A percentile compares a stretch with the other conserved stretches of the same genome.
These are phyloP conservation scores for Drosophila albomicans DNA, from an alignment of 1,140 invertebrate species.

Conservation along the genomic window DNA sequence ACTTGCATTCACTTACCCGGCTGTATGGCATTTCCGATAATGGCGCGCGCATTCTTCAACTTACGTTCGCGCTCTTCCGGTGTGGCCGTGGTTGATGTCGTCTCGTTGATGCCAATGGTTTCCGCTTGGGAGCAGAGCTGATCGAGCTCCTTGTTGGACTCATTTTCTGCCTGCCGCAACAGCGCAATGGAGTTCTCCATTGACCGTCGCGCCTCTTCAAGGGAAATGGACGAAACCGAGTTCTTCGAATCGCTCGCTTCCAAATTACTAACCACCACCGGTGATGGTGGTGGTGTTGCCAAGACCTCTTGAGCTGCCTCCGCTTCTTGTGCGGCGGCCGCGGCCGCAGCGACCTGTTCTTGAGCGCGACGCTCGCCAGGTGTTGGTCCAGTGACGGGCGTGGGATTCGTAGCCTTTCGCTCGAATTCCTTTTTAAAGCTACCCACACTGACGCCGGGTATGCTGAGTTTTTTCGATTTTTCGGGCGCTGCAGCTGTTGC, in stretches of 20 bases:
- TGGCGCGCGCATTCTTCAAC: constrained; percentile 86
- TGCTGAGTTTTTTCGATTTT: constrained; percentile 91
- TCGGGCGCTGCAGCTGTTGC: constrained; percentile 78
- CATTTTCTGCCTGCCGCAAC: constrained; percentile 84
- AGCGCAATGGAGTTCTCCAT: constrained; percentile 85
- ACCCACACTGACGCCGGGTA: constrained; percentile 92
- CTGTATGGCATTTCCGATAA: constrained; percentile 87
- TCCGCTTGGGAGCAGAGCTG: constrained; percentile 83
- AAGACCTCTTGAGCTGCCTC: constrained; percentile 62
- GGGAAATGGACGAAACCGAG: constrained; percentile 73
- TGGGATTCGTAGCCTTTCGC: constrained; percentile 89
- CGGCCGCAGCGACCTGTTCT: constrained; percentile 76
- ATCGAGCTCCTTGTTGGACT: constrained; percentile 83
- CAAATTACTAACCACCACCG: constrained; percentile 37
- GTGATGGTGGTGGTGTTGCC: constrained; percentile 35
- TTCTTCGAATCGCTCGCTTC: constrained; percentile 78
- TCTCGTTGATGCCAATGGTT: constrained; percentile 74
- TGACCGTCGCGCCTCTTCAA: constrained; percentile 82
- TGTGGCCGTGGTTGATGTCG: constrained; percentile 9
- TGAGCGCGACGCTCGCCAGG: constrained; percentile 68
- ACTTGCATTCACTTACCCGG: constrained; percentile 72
- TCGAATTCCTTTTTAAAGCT: constrained; percentile 94
- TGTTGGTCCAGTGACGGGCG: constrained; percentile 68
- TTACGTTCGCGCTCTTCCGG: constrained; percentile 85
- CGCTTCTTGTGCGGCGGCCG: constrained; percentile 71